These are phyloP conservation scores for Athrips mouffetella DNA, from an alignment of 2,888 invertebrate species.

Conservation along the genomic window DNA sequence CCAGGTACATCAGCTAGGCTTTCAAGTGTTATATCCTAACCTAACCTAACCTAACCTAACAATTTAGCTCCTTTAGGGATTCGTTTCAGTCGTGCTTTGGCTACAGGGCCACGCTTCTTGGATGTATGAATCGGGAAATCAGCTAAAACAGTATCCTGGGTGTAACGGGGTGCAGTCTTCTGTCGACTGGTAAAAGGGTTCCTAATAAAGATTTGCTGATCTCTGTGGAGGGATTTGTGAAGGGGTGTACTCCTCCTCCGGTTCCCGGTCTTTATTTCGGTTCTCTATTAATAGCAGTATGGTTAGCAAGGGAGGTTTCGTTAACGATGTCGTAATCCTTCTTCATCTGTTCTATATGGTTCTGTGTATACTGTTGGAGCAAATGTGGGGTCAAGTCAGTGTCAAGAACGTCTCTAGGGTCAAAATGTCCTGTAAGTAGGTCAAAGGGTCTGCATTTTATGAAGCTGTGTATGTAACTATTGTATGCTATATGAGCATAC, in stretches of 20 bases:
- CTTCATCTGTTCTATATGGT: constrained; percentile 22
- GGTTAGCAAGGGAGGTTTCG: constrained; percentile 11
- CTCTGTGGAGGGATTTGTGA: too few species aligned
- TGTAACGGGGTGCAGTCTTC: constrained; percentile 24
- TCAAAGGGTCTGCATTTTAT: not conserved
- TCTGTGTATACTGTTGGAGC: constrained; percentile 23
- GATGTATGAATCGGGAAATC: constrained; percentile 29
- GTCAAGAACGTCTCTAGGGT: not conserved
- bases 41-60: not conserved
- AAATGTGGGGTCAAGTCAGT: constrained; percentile 22
- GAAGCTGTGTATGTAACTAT: not conserved
- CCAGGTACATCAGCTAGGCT: not conserved
- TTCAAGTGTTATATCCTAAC: constrained; percentile 3
- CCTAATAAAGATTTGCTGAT: not conserved
- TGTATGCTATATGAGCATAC: constrained; percentile 12
- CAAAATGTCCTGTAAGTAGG: not conserved
- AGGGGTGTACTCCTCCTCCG: constrained; percentile 13
- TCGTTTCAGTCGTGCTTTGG: constrained; percentile 19
- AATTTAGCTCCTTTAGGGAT: not conserved
- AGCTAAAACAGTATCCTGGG: constrained; percentile 26
- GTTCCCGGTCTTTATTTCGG: constrained; percentile 24
- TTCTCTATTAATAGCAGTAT: constrained; percentile 19
- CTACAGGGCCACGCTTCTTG: constrained; percentile 26
- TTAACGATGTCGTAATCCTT: constrained; percentile 20
- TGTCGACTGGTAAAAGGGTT: not conserved